Base-by-base conservation (phyloP, 2,797 vertebrate genomes). In the Triplophysa bombifrons region DNA sequence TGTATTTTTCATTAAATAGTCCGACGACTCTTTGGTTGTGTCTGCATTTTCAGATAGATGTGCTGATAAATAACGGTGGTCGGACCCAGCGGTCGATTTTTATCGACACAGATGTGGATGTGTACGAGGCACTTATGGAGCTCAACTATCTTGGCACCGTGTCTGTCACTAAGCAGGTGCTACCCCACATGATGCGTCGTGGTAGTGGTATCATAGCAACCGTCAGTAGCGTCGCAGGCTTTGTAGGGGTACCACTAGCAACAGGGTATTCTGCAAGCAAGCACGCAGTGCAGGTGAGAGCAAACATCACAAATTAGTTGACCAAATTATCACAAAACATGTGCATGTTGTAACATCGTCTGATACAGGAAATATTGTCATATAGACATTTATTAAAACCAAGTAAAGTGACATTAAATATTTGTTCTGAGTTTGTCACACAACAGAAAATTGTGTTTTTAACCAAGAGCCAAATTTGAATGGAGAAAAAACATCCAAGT, bases 11-110 rank as follows among this genome's bases (percentile, higher is more conserved):
- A 41, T 1, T 41, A 41, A 41, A 41, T 9, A 41, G 38, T 41
- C 30, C 4, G 30, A 8, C 34, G 10, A 41, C 5, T 6, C 34
- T 38, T 41, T 41, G 41, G 16, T 51, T 6, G 17, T 51, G 46
- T 7, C 2, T 81, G 2, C 27, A 14, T 81, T 64, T 76, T 76
- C 88, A 99, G 98, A 95, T 99, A 0, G 96, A 99, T 56, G 78
- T 99, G 86, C 89, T 99, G 77, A 89, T 99, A 70, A 99, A 99
- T 91, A 99, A 97, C 0, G 94, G 94, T 0, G 97, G 97, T 13
- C 93, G 93, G 34, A 94, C 91, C 22, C 97, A 99, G 46, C 94
- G 95, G 78, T 97, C 96, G 4, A 74, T 98, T 84, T 96, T 88
- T 51, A 5, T 93, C 83, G 95, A 98, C 30, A 93, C 96, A 14